These are phyloP conservation scores for Erpetoichthys calabaricus DNA, from an alignment of 2,797 vertebrate genomes.

Conservation along the genomic window DNA sequence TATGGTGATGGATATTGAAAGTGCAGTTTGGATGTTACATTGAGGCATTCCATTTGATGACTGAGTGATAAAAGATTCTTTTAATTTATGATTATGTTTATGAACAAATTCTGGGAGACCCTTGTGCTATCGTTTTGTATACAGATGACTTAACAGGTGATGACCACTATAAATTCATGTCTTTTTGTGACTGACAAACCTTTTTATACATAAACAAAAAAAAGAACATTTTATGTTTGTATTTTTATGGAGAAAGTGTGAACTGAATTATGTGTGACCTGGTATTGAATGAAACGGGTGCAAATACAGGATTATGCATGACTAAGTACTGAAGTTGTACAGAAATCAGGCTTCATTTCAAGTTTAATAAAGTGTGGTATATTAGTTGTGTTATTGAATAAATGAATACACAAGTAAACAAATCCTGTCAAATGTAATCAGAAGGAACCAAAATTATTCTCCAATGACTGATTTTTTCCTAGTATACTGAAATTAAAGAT, in stretches of 20 bases:
- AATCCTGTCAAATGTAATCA: too few relatives aligned
- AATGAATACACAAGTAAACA: too few relatives aligned
- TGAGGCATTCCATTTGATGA: slow-evolving; percentile 49
- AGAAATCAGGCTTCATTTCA: not conserved
- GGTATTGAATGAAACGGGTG: slow-evolving; percentile 14
- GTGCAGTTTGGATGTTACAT: slow-evolving; percentile 21
- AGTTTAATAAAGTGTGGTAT: slow-evolving; percentile 1
- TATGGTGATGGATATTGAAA: slow-evolving; percentile 45
- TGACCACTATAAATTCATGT: slow-evolving; percentile 52
- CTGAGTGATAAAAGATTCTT: slow-evolving; percentile 28
- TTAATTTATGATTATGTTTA: slow-evolving; percentile 40
- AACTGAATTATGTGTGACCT: slow-evolving; percentile 19
- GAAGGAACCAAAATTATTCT: too few relatives aligned
- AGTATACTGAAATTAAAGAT: too few relatives aligned
- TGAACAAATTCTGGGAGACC: slow-evolving; percentile 33
- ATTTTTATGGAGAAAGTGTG: slow-evolving; percentile 42
- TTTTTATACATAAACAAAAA: slow-evolving; percentile 34
- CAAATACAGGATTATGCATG: slow-evolving; percentile 4
- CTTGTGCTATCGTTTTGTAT: slow-evolving; percentile 43
- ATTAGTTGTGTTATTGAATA: not conserved
- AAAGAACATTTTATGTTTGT: slow-evolving; percentile 54
- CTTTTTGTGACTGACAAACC: slow-evolving; percentile 51
- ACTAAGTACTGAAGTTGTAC: slow-evolving; percentile 5
- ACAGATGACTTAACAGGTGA: slow-evolving; percentile 39
- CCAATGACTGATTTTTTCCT: too few relatives aligned